Evolutionary conservation across 2,888 invertebrate species (phyloP), one percentile per base, ranked within the genome.

Genomic region (Drosophila nigricruria): DNA sequence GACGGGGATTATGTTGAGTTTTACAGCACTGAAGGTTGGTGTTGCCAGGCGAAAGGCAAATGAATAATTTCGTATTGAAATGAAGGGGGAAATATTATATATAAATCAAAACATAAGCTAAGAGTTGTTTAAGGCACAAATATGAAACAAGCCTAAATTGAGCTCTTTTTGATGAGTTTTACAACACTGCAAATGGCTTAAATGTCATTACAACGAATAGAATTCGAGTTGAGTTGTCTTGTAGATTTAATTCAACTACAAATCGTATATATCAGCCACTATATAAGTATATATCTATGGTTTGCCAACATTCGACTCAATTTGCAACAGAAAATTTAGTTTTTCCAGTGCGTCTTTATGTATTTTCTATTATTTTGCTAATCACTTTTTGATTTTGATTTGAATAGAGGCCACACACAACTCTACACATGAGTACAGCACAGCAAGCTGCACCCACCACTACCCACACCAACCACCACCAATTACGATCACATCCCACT

Each of bases 281-380:
- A 27, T 30, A 27, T 40, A 40, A 20, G 3, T 5, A n/a, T 25
- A 5, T 10, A 36, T 36, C 12, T 27, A 27, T n/a, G 27, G 2
- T 14, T 50, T 14, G 50, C 1, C 54, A 58, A 42, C 50, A 2
- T 70, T 73, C 58, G 74, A 79, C 66, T 83, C 81, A 77, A 77
- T 83, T 84, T 79, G 80, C 73, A 67, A 60, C 50, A 57, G 32
- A 16, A 42, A 18, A 4, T 50, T 40, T 0, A 8, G 0, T 14
- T 9, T 20, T 65, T 38, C 12, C 8, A 50, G 27, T 54, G 38
- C 23, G 34, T 38, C 47, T 52, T 23, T 40, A 12, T 53, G 25
- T 30, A 34, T 49, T 32, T 43, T 54, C 25, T 56, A 14, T 49
- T 53, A 27, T n/a, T 57, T 16, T 53, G 14, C 20, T 52, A 54